phyloP scores from a whole-genome alignment of 2,888 invertebrate genomes.

The Drosophila phalerata region DNA sequence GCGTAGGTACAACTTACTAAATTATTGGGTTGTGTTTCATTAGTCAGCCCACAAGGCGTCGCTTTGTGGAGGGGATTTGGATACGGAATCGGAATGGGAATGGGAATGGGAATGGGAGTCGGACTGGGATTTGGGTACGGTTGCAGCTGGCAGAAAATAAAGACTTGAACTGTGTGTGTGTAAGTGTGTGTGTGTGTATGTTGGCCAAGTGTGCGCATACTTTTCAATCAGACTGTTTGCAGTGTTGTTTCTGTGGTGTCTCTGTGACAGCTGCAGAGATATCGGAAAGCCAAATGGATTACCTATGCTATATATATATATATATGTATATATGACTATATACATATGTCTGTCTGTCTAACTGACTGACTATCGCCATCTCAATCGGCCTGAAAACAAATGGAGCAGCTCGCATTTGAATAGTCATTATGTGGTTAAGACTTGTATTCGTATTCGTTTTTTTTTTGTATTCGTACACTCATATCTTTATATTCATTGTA shows the following conservation, averaged over 20 bases:
- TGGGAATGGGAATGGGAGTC: slow-evolving; percentile 12
- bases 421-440: slow-evolving; percentile 64
- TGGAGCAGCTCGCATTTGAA: slow-evolving; percentile 73
- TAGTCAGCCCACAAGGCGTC: slow-evolving; percentile 68
- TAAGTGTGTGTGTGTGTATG: slow-evolving; percentile 13
- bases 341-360: slow-evolving; percentile 1
- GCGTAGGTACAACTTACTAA: slow-evolving; percentile 79
- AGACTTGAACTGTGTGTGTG: not conserved
- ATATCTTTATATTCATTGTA: slow-evolving; percentile 51
- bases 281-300: slow-evolving; percentile 76
- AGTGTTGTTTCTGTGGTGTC: slow-evolving; percentile 31
- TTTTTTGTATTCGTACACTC: slow-evolving; percentile 32
- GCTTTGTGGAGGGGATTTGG: slow-evolving; percentile 9
- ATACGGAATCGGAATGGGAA: slow-evolving; percentile 17
- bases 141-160: slow-evolving; percentile 28
- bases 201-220: slow-evolving; percentile 65
- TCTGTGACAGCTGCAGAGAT: slow-evolving; percentile 73
- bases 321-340: not conserved
- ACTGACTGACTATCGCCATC: slow-evolving; percentile 42
- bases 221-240: slow-evolving; percentile 58
- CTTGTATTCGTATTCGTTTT: slow-evolving; percentile 24
- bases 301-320: slow-evolving; percentile 43
- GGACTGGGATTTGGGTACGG: slow-evolving; percentile 28
- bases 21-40: slow-evolving; percentile 79
- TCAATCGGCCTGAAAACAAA: slow-evolving; percentile 66